phyloP scores from a whole-genome alignment of 2,888 invertebrate species.

The Rhimphoctona megacephalus region DNA sequence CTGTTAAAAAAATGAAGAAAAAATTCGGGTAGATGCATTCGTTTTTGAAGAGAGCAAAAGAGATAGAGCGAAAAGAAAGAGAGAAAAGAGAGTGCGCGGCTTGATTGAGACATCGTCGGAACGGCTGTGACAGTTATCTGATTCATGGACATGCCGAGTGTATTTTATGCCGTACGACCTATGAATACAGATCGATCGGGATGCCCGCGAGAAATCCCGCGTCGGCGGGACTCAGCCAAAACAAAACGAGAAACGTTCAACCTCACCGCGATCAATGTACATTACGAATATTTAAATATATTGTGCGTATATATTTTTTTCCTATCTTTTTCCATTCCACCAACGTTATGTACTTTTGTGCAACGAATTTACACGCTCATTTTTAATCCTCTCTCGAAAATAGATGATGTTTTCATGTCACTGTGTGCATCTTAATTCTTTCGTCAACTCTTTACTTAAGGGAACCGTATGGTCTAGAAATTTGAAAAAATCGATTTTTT shows the following conservation, averaged over 20 bases:
- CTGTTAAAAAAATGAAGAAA: slow-evolving; percentile 5
- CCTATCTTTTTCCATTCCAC: not conserved
- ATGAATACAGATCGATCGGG: slow-evolving; percentile 84
- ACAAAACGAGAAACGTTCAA: slow-evolving; percentile 38
- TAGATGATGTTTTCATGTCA: not conserved
- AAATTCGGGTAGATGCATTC: slow-evolving; percentile 36
- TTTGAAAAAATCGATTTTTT: too few relatives aligned
- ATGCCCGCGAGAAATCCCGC: slow-evolving; percentile 64
- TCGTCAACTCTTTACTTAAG: too few relatives aligned
- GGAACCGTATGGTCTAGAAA: too few relatives aligned
- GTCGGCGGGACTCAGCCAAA: slow-evolving; percentile 59
- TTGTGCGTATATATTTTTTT: not conserved
- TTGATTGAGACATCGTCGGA: slow-evolving; percentile 84
- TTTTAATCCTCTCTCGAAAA: slow-evolving; percentile 46
- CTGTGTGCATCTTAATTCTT: too few relatives aligned
- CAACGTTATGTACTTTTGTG: slow-evolving; percentile 32
- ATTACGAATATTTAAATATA: slow-evolving; percentile 38
- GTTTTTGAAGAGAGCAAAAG: slow-evolving; percentile 29
- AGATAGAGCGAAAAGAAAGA: slow-evolving; percentile 65
- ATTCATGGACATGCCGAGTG: slow-evolving; percentile 85
- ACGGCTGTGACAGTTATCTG: slow-evolving; percentile 85
- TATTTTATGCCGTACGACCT: slow-evolving; percentile 85
- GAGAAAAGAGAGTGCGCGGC: slow-evolving; percentile 72
- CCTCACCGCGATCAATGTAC: slow-evolving; percentile 15
- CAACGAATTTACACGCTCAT: slow-evolving; percentile 41